Percentiles rank a stretch among this genome's conserved stretches.
Conservation (phyloP, 2,113 vertebrate species). For the Theristicus caerulescens region DNA sequence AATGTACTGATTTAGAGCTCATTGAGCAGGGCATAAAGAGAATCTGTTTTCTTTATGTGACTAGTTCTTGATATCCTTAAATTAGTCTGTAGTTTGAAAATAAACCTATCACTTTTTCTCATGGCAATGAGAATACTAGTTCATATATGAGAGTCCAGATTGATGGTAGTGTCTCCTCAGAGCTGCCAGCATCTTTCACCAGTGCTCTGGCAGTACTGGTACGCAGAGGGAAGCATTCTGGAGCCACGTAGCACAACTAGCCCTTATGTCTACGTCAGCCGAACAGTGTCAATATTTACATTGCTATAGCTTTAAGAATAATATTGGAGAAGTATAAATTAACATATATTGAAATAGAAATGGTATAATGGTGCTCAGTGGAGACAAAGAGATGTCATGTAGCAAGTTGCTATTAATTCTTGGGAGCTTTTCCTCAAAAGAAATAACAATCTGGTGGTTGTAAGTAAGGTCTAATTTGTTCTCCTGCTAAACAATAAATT, state of each 20-base stretch:
- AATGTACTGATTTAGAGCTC: neutral
- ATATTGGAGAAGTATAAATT: neutral
- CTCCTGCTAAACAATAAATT: neutral
- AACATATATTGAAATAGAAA: neutral
- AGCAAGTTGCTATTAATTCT: neutral
- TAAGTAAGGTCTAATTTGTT: neutral
- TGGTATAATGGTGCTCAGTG: neutral
- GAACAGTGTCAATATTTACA: neutral
- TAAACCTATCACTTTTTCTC: neutral
- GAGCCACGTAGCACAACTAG: accelerated
- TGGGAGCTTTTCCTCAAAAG: neutral
- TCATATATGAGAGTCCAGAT: neutral
- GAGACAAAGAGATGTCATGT: neutral
- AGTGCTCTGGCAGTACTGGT: neutral
- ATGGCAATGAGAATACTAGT: neutral
- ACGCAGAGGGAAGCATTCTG: neutral
- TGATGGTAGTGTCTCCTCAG: neutral
- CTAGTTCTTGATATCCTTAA: neutral
- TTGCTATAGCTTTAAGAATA: neutral
- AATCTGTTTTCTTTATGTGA: constrained; percentile 1
- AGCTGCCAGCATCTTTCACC: neutral
- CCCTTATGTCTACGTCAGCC: neutral
- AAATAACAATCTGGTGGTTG: neutral
- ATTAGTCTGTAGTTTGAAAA: neutral
- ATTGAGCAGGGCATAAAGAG: neutral